Evolutionary conservation across 2,888 invertebrate genomes (phyloP).

Genomic region (Trichopria drosophilae): DNA sequence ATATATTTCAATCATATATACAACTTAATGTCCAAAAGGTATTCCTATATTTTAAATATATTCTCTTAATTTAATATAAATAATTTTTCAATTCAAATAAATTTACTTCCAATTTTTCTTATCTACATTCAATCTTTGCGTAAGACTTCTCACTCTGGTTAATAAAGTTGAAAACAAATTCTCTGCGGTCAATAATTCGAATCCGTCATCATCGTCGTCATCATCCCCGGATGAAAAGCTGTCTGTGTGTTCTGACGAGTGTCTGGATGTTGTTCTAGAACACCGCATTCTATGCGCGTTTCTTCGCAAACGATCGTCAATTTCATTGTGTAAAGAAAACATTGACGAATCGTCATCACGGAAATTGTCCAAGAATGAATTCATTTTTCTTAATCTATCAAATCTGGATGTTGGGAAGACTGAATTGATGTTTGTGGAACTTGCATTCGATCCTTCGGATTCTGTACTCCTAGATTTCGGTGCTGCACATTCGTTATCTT

Average conservation of each 20-base stretch:
- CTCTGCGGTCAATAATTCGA: constrained; percentile 88
- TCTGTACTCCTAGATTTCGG: constrained; percentile 63
- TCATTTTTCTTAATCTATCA: constrained; percentile 68
- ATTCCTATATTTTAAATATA: too few relatives aligned
- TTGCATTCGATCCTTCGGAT: constrained; percentile 76
- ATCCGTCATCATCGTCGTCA: constrained; percentile 88
- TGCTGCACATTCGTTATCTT: constrained; percentile 84
- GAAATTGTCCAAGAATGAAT: constrained; percentile 61
- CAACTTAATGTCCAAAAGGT: too few relatives aligned
- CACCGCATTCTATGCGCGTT: constrained; percentile 62
- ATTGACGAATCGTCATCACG: constrained; percentile 64
- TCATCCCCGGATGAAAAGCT: constrained; percentile 86
- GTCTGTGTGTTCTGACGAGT: constrained; percentile 73
- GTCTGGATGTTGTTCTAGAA: constrained; percentile 68
- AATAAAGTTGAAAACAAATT: constrained; percentile 85
- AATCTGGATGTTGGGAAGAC: constrained; percentile 59
- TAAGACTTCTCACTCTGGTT: constrained; percentile 82
- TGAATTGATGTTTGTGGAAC: constrained; percentile 62
- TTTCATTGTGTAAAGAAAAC: constrained; percentile 56
- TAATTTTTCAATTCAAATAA: too few relatives aligned
- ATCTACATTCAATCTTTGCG: constrained; percentile 82
- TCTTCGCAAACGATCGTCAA: constrained; percentile 53
- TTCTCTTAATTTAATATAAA: too few relatives aligned
- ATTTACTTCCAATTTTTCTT: too few relatives aligned
- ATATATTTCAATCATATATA: too few relatives aligned